Evolutionary conservation across 2,113 vertebrate genomes (phyloP), one percentile per base, ranked within the genome.

Genomic region (Galeopterus variegatus): DNA sequence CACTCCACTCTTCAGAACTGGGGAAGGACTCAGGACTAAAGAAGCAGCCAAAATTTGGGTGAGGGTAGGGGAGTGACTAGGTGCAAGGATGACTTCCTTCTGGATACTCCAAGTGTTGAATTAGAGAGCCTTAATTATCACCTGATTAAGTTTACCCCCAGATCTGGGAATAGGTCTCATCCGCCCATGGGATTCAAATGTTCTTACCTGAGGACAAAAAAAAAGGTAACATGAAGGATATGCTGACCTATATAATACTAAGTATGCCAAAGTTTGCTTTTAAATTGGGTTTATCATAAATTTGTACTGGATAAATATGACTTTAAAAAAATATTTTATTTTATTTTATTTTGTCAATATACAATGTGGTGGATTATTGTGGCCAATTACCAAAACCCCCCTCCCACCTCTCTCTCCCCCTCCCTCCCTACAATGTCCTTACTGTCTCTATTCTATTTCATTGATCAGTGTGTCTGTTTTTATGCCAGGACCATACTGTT

Each of bases 271-370:
- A 31, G 23, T 17, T 60, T 88, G 23, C 14, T 70, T 83, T 48
- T 83, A 89, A 89, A 94, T 67, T 64, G 75, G 8, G 15, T 65
- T 58, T 48, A 76, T 65, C n/a, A 90, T 67, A 89, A 83, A 83
- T 31, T 83, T 75, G 11, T n/a, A 75, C 21, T 52, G 60, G 4
- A 41, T 76, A 77, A 69, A 82, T 36, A 73, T 67, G 54, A 36
- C 11, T 89, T n/a, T n/a, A n/a, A n/a, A n/a, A n/a, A n/a, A n/a
- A n/a, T n/a, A n/a, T n/a, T n/a, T n/a, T n/a, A n/a, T n/a, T n/a
- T n/a, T n/a, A n/a, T 41, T 41, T 41, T 41, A 41, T 41, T 41
- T 41, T 41, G 41, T 41, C 41, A 41, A 41, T 41, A 41, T 41
- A 41, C 41, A 41, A 41, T 41, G 41, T 41, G 41, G 41, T 41